These are phyloP conservation scores for Passer domesticus DNA, from an alignment of 2,113 vertebrate genomes.

Conservation along the genomic window DNA sequence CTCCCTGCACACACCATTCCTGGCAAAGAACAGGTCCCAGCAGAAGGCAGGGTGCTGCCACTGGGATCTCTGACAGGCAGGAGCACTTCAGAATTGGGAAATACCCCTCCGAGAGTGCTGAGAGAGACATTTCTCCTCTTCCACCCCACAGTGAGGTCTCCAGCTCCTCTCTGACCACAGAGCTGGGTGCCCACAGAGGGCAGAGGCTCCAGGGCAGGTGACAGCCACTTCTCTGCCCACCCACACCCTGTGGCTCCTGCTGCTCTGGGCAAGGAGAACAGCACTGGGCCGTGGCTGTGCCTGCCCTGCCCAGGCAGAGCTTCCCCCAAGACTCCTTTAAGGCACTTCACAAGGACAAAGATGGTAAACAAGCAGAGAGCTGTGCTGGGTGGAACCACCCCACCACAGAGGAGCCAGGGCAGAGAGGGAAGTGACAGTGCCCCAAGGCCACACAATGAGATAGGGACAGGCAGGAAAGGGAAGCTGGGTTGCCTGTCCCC, in stretches of 20 bases:
- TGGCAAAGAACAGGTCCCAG: fast-evolving
- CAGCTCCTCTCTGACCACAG: fast-evolving
- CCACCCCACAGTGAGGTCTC: fast-evolving
- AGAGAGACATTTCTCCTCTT: neutral
- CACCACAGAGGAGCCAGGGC: neutral
- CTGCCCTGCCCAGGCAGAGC: neutral
- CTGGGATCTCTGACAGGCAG: neutral
- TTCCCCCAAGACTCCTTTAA: neutral
- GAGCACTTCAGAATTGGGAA: neutral
- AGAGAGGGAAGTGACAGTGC: slow-evolving; percentile 20
- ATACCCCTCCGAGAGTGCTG: neutral
- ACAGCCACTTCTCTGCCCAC: neutral
- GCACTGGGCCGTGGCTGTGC: neutral
- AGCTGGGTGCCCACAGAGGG: neutral
- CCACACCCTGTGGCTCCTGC: neutral
- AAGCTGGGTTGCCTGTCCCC: neutral
- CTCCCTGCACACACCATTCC: neutral
- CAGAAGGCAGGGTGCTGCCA: neutral
- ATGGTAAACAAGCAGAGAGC: neutral
- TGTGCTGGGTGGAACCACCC: neutral
- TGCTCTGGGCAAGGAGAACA: neutral
- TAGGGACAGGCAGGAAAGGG: slow-evolving; percentile 27
- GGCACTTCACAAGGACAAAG: neutral
- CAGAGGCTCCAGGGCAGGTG: neutral
- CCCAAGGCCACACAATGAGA: slow-evolving; percentile 49